Conservation (phyloP, 2,888 invertebrate species). For the Thecophora atra region DNA sequence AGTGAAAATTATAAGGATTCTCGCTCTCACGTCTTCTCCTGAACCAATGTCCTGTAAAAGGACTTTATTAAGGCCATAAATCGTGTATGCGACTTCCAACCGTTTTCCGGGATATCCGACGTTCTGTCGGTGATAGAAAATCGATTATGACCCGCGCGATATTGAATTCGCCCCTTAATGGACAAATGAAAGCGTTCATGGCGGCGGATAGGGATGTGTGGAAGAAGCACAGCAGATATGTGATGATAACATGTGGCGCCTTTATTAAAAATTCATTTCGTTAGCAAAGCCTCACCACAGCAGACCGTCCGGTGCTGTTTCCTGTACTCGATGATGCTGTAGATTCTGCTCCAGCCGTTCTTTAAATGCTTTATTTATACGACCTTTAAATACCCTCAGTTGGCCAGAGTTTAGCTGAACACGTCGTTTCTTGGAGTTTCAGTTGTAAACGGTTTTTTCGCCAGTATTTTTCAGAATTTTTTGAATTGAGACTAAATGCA, state of each 20-base stretch:
- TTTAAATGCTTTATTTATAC: no score
- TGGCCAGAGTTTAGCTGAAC: no score
- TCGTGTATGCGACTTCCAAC: not conserved
- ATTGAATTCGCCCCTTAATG: not conserved
- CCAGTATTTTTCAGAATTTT: no score
- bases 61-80: slow-evolving; percentile 26
- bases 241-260: slow-evolving; percentile 35
- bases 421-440: no score
- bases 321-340: not conserved
- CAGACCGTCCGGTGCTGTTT: not conserved
- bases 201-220: no score
- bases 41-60: not conserved
- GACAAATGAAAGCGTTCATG: not conserved
- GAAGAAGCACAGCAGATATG: slow-evolving; percentile 15
- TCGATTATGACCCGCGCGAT: slow-evolving; percentile 11
- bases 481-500: no score
- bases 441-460: no score
- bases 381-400: no score
- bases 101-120: not conserved
- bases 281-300: slow-evolving; percentile 10
- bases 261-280: slow-evolving; percentile 37
- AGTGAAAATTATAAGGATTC: no score
- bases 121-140: slow-evolving; percentile 19
- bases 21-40: no score
- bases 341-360: not conserved